Evolutionary conservation across 2,113 vertebrate species (phyloP).

Genomic region (Bubo bubo): DNA sequence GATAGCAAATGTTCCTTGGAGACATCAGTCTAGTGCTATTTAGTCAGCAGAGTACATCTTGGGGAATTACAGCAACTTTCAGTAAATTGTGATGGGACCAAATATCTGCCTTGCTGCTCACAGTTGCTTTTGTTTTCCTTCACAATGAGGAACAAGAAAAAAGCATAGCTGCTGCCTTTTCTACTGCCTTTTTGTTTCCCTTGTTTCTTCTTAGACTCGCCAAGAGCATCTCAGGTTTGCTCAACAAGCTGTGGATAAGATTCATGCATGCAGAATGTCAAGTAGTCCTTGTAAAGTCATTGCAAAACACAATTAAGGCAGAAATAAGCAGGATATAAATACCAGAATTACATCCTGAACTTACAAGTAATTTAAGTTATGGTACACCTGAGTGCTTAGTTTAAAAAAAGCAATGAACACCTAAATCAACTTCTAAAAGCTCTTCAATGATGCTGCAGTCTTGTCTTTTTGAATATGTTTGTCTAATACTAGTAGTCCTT

Average conservation of each 20-base stretch:
- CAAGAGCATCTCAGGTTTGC: background rate
- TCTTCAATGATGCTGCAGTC: background rate
- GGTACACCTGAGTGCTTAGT: background rate
- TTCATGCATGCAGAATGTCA: background rate
- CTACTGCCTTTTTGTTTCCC: fast-evolving
- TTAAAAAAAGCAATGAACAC: background rate
- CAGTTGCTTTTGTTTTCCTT: background rate
- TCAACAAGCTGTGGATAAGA: background rate
- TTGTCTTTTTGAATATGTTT: background rate
- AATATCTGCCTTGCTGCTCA: background rate
- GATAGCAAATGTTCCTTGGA: background rate
- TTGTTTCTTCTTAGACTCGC: background rate
- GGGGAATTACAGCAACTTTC: background rate
- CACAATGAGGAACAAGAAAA: background rate
- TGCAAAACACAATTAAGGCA: background rate
- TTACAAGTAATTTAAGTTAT: background rate
- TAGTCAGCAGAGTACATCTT: background rate
- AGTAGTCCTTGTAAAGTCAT: background rate
- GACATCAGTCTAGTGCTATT: background rate
- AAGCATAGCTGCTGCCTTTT: background rate
- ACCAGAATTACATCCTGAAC: background rate
- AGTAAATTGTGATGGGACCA: background rate
- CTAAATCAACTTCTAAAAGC: background rate
- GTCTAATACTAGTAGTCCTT: background rate
- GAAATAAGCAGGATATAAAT: background rate